Evolutionary conservation across 2,888 invertebrate species (phyloP).

Genomic region (Cerceris ruficornis): DNA sequence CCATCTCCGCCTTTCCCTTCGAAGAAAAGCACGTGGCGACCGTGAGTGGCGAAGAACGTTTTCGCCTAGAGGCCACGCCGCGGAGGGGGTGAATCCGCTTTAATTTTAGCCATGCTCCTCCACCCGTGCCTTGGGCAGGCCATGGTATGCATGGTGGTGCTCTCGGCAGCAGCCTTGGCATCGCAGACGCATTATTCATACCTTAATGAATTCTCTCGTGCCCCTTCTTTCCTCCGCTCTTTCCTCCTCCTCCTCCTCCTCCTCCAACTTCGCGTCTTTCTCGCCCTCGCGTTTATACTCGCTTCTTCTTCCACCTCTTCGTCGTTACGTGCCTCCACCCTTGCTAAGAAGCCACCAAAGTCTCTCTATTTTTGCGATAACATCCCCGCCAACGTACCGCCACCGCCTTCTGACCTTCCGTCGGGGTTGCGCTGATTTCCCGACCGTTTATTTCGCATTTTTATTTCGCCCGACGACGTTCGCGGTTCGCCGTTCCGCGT

Average conservation of each 20-base stretch:
- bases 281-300: conserved; percentile 5
- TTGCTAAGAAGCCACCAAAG: conserved; percentile 49
- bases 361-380: conserved; percentile 54
- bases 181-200: conserved; percentile 81
- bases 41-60: conserved; percentile 61
- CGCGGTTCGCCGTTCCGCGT: conserved; percentile 17
- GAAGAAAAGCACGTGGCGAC: conserved; percentile 67
- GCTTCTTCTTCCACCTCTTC: conserved; percentile 4
- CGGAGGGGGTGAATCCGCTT: conserved; percentile 74
- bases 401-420: background rate
- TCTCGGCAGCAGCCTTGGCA: conserved; percentile 78
- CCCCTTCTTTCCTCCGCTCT: conserved; percentile 43
- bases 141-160: conserved; percentile 75
- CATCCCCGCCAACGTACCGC: conserved; percentile 15
- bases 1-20: conserved; percentile 18
- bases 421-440: conserved; percentile 33
- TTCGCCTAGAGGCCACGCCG: conserved; percentile 61
- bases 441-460: conserved; percentile 9
- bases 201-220: conserved; percentile 79
- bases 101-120: conserved; percentile 77
- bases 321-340: conserved; percentile 28
- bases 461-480: background rate
- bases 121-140: conserved; percentile 74
- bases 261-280: conserved; percentile 12
- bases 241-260: background rate